Evolutionary conservation across 2,797 vertebrate species (phyloP).

Genomic region (Acropternis orthonyx): DNA sequence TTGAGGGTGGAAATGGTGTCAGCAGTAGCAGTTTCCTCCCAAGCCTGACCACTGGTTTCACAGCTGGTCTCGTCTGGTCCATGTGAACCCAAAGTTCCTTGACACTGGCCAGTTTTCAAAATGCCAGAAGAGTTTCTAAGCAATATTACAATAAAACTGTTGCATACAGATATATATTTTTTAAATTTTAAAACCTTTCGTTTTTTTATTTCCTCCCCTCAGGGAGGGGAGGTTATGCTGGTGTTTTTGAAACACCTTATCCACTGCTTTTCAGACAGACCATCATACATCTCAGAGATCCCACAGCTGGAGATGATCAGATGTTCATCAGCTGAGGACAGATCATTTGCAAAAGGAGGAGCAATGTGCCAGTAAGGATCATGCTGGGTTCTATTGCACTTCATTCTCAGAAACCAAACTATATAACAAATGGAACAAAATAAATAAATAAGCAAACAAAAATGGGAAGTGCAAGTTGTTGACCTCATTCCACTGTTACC

Average conservation of each 20-base stretch:
- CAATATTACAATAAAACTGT: not conserved
- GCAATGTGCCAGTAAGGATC: not conserved
- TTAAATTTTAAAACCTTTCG: not conserved
- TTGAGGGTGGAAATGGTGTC: not conserved
- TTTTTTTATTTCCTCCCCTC: not conserved
- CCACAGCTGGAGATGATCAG: not conserved
- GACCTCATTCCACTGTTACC: not conserved
- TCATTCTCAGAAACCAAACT: not conserved
- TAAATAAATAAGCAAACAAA: not conserved
- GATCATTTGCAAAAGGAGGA: not conserved
- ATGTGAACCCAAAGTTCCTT: not conserved
- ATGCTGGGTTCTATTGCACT: not conserved
- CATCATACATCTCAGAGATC: not conserved
- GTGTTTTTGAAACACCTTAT: not conserved
- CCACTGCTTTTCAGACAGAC: not conserved
- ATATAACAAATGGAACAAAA: not conserved
- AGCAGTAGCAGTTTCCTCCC: not conserved
- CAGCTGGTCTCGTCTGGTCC: accelerated
- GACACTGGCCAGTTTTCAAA: not conserved
- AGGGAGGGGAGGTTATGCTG: not conserved
- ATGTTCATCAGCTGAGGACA: not conserved
- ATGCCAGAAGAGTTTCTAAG: not conserved
- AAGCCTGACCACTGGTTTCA: not conserved
- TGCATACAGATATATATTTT: not conserved
- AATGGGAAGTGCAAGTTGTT: not conserved